Percentiles rank a stretch among this genome's conserved stretches.
These are phyloP conservation scores for Antechinus flavipes DNA, from an alignment of 2,113 vertebrate genomes.

Conservation along the genomic window DNA sequence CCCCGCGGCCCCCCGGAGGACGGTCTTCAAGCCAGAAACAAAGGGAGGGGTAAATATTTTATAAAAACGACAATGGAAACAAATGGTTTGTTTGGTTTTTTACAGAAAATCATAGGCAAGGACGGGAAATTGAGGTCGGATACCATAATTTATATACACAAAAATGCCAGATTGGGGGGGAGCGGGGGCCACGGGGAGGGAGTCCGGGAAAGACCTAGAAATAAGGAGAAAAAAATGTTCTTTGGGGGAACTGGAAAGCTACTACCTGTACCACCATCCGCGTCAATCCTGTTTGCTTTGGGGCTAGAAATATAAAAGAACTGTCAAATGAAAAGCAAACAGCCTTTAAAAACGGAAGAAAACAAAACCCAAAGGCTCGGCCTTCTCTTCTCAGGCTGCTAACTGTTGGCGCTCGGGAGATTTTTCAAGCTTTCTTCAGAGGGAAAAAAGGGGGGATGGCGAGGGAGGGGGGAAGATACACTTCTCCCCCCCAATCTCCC, in stretches of 20 bases:
- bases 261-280: constrained; percentile 69
- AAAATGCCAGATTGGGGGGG: constrained; percentile 57
- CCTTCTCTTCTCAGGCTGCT: constrained; percentile 5
- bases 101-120: constrained; percentile 49
- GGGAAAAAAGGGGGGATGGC: constrained; percentile 14
- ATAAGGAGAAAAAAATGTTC: not conserved
- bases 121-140: constrained; percentile 41
- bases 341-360: not conserved
- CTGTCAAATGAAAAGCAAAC: not conserved
- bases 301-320: constrained; percentile 56
- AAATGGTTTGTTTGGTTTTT: constrained; percentile 9
- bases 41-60: constrained; percentile 57
- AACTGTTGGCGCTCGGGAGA: not conserved
- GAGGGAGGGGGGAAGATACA: constrained; percentile 33
- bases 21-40: constrained; percentile 55
- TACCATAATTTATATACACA: constrained; percentile 71
- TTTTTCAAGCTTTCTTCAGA: constrained; percentile 25
- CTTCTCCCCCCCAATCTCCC: constrained; percentile 19
- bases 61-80: constrained; percentile 32
- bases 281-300: constrained; percentile 36
- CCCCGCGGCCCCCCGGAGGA: constrained; percentile 38
- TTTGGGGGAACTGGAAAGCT: constrained; percentile 46
- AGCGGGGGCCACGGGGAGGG: constrained; percentile 50
- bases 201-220: constrained; percentile 34
- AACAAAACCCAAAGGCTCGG: not conserved